These are phyloP conservation scores for Perccottus glenii DNA, from an alignment of 2,113 vertebrate genomes.

Conservation along the genomic window DNA sequence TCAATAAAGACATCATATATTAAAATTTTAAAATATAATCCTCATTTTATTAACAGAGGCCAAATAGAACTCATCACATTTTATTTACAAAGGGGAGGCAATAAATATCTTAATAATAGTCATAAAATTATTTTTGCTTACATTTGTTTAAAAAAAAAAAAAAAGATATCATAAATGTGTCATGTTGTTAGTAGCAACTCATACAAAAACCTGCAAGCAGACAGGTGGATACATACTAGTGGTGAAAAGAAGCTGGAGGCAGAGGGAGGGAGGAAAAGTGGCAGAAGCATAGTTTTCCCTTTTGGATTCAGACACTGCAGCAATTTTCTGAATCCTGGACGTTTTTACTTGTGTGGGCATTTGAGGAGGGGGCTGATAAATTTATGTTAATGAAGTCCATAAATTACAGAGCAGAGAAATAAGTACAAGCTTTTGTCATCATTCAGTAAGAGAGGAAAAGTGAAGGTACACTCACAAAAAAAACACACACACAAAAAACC, in stretches of 20 bases:
- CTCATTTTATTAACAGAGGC: constrained; percentile 86
- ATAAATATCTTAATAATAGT: constrained; percentile 88
- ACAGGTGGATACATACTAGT: constrained; percentile 70
- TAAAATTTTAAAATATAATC: constrained; percentile 80
- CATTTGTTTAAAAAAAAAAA: constrained; percentile 73
- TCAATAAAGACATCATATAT: constrained; percentile 57
- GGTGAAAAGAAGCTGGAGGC: constrained; percentile 49
- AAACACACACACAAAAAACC: constrained; percentile 37
- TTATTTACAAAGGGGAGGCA: constrained; percentile 85
- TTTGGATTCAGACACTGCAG: constrained; percentile 26
- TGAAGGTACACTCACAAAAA: constrained; percentile 24
- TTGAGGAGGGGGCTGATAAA: constrained; percentile 28
- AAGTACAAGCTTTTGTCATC: constrained; percentile 20
- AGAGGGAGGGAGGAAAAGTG: constrained; percentile 12
- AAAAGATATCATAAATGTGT: constrained; percentile 77
- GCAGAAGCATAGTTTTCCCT: constrained; percentile 40
- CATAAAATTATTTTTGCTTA: constrained; percentile 86
- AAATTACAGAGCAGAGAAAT: constrained; percentile 20
- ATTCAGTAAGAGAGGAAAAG: constrained; percentile 26
- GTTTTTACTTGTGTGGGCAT: constrained; percentile 5
- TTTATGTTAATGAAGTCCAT: constrained; percentile 8
- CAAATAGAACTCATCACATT: constrained; percentile 85
- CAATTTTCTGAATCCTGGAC: constrained; percentile 36
- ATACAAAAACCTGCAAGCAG: constrained; percentile 68
- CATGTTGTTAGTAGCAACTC: constrained; percentile 83